phyloP scores from a whole-genome alignment of 2,113 vertebrate genomes.

The Nasalis larvatus region DNA sequence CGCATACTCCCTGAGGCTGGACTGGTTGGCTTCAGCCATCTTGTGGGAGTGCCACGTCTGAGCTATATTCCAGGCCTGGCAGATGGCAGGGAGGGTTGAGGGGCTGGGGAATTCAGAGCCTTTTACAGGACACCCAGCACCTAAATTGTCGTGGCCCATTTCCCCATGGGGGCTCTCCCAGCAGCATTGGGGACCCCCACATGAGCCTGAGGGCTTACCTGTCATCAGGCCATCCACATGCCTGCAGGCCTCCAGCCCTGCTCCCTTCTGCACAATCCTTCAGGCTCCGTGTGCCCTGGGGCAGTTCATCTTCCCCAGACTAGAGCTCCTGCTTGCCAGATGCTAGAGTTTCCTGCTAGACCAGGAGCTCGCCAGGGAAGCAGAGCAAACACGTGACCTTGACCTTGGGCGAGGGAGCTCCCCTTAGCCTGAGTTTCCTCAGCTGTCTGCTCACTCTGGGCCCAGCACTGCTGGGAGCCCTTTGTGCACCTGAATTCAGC shows the following conservation, averaged over 20 bases:
- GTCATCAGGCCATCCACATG: too few species aligned
- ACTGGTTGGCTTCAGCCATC: background rate
- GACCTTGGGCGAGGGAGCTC: background rate
- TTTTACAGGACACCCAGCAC: background rate
- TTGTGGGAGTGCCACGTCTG: fast-evolving
- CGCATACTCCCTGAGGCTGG: fast-evolving
- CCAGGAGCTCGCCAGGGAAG: background rate
- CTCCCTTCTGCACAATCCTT: fast-evolving
- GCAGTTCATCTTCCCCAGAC: background rate
- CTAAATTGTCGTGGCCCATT: fast-evolving
- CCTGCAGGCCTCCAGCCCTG: background rate
- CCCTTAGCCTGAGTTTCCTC: background rate
- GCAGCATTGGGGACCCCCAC: background rate
- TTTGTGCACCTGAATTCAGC: fast-evolving
- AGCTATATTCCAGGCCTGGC: background rate
- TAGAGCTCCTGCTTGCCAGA: background rate
- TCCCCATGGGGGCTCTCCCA: background rate
- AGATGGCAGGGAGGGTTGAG: too few species aligned
- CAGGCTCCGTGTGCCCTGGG: background rate
- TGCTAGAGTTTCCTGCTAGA: background rate
- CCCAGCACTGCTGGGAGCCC: background rate
- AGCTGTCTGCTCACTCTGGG: fast-evolving
- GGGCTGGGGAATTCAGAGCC: background rate
- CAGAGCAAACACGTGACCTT: background rate
- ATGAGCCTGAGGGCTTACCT: background rate